Evolutionary conservation across 2,113 vertebrate species (phyloP).

Genomic region (Morone saxatilis): DNA sequence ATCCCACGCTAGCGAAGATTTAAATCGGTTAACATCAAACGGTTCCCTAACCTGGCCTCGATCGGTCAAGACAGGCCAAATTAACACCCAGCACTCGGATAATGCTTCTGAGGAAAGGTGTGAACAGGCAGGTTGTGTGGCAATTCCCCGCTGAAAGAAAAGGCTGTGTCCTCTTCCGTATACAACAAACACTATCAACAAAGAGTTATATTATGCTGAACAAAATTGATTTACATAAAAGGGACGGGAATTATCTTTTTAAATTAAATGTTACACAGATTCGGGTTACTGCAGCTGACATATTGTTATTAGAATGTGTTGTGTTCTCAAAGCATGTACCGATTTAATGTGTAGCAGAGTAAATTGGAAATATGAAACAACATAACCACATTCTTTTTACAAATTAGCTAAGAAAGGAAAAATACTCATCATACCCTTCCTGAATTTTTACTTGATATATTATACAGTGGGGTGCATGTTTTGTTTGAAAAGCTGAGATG

Average conservation of each 20-base stretch:
- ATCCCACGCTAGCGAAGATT: conserved; percentile 22
- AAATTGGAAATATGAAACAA: conserved; percentile 16
- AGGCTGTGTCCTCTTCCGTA: conserved; percentile 15
- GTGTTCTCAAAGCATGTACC: not conserved
- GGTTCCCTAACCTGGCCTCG: conserved; percentile 30
- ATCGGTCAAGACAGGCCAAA: conserved; percentile 55
- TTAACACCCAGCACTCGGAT: conserved; percentile 58
- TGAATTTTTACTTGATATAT: not conserved
- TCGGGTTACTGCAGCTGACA: not conserved
- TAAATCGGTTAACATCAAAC: conserved; percentile 61
- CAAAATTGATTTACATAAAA: conserved; percentile 28
- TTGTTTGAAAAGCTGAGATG: conserved; percentile 26
- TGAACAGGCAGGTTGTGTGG: conserved; percentile 53
- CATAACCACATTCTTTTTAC: not conserved
- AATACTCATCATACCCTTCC: not conserved
- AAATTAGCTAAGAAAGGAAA: not conserved
- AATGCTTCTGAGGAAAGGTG: conserved; percentile 55
- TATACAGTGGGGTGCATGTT: conserved; percentile 18
- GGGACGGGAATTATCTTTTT: not conserved
- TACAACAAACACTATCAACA: conserved; percentile 18
- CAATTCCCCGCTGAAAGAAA: conserved; percentile 2
- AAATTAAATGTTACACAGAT: conserved; percentile 9
- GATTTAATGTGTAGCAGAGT: conserved; percentile 1
- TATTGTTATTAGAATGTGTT: not conserved
- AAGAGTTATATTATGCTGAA: conserved; percentile 7